Evolutionary conservation across 2,797 vertebrate genomes (phyloP), one percentile per base, ranked within the genome.

Genomic region (Rhabdomys pumilio): DNA sequence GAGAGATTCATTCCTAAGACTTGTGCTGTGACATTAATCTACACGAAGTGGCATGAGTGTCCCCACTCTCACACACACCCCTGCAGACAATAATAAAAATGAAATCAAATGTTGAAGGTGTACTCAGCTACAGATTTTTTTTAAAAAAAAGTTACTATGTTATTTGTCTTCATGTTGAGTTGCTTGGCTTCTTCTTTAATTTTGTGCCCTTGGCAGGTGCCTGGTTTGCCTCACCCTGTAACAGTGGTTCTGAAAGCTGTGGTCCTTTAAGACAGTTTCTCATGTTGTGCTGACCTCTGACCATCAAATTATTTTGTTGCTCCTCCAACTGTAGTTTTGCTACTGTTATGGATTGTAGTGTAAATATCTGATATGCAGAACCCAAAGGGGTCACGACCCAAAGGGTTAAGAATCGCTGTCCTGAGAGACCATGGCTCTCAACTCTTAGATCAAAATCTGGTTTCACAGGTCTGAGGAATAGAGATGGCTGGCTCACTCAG

Each of bases 401-500:
- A 44, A 29, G 38, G 38, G 41, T 76, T 76, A 41, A 47, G 41
- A 76, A 76, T 44, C 24, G 2, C 41, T 76, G 4, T 47, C 75
- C 75, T 87, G 1, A 83, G 63, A 67, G 89, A 20, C 41, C 26
- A 14, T 67, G 29, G 31, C 41, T 26, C 4, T 50, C 6, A 1
- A 6, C 3, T 85, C 17, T 72, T 50, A 41, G 22, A 12, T 90
- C 31, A 63, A 93, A 63, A 53, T 22, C 76, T 22, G 38, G 59
- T 31, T 44, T 44, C n/a, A 6, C 6, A 3, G 24, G 19, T 53
- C 34, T 0, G 2, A 12, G 31, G 12, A 0, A 9, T 41, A 29
- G 88, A 75, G 50, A 38, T 38, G 3, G 17, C 6, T 1, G 14
- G 7, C 38, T 57, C 34, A 3, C 24, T 11, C 0, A 0, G 8